These are phyloP conservation scores for Aleiodes testaceus DNA, from an alignment of 2,888 invertebrate species.

Conservation along the genomic window DNA sequence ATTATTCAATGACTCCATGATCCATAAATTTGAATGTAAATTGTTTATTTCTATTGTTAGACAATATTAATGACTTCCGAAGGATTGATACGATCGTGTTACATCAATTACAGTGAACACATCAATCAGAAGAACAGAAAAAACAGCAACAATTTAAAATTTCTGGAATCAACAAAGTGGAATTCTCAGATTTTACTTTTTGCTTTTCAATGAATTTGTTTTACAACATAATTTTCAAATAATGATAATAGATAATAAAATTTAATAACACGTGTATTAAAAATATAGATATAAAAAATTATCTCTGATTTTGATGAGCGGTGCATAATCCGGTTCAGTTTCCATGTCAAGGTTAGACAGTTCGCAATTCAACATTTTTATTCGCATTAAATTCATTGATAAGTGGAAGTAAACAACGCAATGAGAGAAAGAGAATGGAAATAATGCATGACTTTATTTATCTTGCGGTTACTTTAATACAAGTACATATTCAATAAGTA, in stretches of 20 bases:
- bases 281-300: neutral
- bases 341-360: conserved; percentile 3
- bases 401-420: no score
- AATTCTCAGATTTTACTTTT: no score
- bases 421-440: neutral
- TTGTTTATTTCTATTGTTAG: neutral
- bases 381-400: neutral
- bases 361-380: neutral
- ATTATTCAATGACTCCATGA: neutral
- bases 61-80: conserved; percentile 3
- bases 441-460: conserved; percentile 6
- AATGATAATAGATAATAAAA: neutral
- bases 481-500: neutral
- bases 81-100: neutral
- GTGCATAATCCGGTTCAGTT: conserved; percentile 19
- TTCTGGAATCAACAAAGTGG: no score
- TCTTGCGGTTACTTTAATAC: conserved; percentile 5
- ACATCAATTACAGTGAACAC: conserved; percentile 14
- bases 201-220: no score
- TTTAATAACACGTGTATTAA: neutral
- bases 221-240: no score
- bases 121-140: neutral
- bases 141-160: no score
- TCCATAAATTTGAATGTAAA: neutral
- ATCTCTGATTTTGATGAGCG: conserved; percentile 8